Conservation (phyloP, 2,113 vertebrate genomes). For the Vidua macroura region DNA sequence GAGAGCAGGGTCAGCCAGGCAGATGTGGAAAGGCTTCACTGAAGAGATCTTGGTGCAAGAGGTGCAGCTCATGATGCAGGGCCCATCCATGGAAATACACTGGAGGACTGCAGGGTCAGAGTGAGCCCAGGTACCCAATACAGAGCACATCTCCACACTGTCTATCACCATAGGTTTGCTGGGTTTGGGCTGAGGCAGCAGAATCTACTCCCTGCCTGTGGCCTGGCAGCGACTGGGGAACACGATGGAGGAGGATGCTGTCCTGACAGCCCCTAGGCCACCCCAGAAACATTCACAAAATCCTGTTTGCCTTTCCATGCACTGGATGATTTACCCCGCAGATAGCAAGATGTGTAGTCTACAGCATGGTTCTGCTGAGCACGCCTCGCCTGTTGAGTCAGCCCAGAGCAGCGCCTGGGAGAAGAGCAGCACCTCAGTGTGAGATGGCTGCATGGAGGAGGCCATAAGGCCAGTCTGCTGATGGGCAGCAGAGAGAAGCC, state of each 20-base stretch:
- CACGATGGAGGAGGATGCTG: background rate
- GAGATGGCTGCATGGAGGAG: background rate
- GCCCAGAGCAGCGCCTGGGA: background rate
- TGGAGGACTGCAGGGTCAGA: background rate
- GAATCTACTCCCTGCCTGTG: background rate
- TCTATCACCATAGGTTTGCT: background rate
- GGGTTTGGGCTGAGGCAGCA: background rate
- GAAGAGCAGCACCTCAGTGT: accelerated
- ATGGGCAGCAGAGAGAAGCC: background rate
- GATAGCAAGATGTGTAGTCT: background rate
- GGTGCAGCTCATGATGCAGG: background rate
- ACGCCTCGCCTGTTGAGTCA: background rate
- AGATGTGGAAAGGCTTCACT: background rate
- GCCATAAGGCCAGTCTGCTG: background rate
- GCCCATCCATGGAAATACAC: accelerated
- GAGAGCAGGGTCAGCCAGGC: background rate
- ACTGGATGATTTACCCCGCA: background rate
- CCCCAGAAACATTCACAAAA: background rate
- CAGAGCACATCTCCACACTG: background rate
- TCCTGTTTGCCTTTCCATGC: background rate
- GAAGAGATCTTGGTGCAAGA: background rate
- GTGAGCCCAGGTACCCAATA: background rate
- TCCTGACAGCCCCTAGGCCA: background rate
- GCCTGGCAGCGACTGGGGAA: accelerated
- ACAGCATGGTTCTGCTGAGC: background rate